phyloP scores from a whole-genome alignment of 2,888 invertebrate genomes.

The Electrophaes corylata region DNA sequence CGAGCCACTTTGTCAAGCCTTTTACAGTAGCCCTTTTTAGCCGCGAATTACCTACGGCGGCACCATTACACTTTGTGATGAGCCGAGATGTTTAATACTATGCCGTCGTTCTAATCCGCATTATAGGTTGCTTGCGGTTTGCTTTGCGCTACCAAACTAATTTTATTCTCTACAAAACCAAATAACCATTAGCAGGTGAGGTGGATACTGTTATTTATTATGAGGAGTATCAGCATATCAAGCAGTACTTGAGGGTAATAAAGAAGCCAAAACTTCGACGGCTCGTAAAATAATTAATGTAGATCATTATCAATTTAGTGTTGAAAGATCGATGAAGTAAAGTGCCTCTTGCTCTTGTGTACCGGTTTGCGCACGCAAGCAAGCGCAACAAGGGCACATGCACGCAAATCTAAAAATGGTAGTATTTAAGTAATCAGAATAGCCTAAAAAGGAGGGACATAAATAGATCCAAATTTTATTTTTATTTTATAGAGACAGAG shows the following conservation, averaged over 20 bases:
- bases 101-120: slow-evolving; percentile 39
- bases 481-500: slow-evolving; percentile 65
- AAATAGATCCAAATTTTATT: slow-evolving; percentile 78
- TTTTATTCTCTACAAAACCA: slow-evolving; percentile 14
- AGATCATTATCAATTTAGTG: slow-evolving; percentile 55
- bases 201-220: slow-evolving; percentile 31
- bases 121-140: slow-evolving; percentile 32
- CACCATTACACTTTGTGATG: slow-evolving; percentile 51
- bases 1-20: slow-evolving; percentile 60
- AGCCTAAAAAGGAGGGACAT: slow-evolving; percentile 52
- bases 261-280: slow-evolving; percentile 48
- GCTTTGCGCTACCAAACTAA: slow-evolving; percentile 19
- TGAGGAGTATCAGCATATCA: slow-evolving; percentile 29
- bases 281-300: slow-evolving; percentile 54
- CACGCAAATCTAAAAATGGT: slow-evolving; percentile 48
- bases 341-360: slow-evolving; percentile 44
- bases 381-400: slow-evolving; percentile 40
- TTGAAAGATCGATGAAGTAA: slow-evolving; percentile 55
- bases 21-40: slow-evolving; percentile 60
- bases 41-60: slow-evolving; percentile 54
- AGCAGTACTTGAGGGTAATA: slow-evolving; percentile 38
- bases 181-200: slow-evolving; percentile 17
- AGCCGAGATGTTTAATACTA: slow-evolving; percentile 40
- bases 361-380: slow-evolving; percentile 58
- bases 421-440: slow-evolving; percentile 45